phyloP scores from a whole-genome alignment of 2,797 vertebrate genomes.

The Enteromius thamalakanensis region DNA sequence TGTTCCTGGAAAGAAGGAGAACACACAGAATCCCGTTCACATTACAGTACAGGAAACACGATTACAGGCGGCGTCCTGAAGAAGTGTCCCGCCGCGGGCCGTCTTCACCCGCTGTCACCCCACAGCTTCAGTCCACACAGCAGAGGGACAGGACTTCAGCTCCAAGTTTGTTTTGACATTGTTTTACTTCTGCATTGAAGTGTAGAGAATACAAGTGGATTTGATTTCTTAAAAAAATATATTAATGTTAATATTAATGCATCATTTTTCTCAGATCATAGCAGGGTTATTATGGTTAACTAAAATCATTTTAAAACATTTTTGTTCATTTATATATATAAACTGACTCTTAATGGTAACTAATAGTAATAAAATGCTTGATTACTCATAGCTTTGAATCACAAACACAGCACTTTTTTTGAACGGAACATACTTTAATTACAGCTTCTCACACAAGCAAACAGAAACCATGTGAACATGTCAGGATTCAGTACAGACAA shows the following conservation, averaged over 20 bases:
- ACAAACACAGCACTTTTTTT: neutral
- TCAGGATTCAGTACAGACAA: neutral
- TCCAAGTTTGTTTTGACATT: no score
- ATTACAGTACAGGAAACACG: conserved; percentile 79
- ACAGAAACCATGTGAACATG: neutral
- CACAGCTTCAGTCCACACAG: neutral
- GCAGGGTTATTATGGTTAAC: neutral
- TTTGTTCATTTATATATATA: no score
- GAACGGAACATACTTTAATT: neutral
- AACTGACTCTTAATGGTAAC: no score
- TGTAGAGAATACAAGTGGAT: neutral
- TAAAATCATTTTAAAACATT: neutral
- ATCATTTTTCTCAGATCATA: neutral
- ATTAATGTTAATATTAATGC: neutral
- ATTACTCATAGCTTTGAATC: neutral
- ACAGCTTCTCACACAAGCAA: neutral
- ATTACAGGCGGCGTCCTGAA: conserved; percentile 72
- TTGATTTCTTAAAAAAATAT: neutral
- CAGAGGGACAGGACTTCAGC: no score
- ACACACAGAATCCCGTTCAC: conserved; percentile 72
- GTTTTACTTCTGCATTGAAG: no score
- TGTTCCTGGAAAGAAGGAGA: conserved; percentile 65
- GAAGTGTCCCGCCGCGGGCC: conserved; percentile 62
- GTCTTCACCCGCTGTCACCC: conserved; percentile 2
- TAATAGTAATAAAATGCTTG: neutral